These are phyloP conservation scores for Caprella mutica DNA, from an alignment of 2,888 invertebrate genomes.

Conservation along the genomic window DNA sequence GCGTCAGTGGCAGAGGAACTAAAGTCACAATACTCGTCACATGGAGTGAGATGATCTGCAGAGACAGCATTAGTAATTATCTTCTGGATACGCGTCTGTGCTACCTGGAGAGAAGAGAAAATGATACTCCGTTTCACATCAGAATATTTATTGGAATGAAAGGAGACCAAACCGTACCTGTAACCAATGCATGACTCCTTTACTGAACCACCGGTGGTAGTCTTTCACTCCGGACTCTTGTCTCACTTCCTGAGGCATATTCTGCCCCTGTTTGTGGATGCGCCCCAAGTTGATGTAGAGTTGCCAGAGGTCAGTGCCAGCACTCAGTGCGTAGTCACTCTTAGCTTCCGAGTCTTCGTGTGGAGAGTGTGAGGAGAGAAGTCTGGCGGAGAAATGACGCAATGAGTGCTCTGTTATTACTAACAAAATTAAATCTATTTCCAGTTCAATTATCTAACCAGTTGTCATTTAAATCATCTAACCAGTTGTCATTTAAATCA, in stretches of 20 bases:
- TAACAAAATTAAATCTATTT: no score
- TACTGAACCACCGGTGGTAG: constrained; percentile 32
- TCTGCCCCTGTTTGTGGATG: constrained; percentile 14
- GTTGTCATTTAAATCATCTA: no score
- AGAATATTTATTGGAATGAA: no score
- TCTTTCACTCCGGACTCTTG: constrained; percentile 25
- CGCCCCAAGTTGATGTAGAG: constrained; percentile 26
- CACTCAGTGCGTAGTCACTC: constrained; percentile 18
- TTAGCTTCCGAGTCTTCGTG: background rate
- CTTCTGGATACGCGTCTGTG: constrained; percentile 9
- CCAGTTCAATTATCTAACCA: no score
- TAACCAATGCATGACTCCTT: constrained; percentile 31
- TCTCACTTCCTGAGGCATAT: constrained; percentile 15
- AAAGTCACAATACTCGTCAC: constrained; percentile 19
- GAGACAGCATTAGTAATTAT: constrained; percentile 29
- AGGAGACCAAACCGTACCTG: no score
- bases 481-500: no score
- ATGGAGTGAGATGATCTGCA: constrained; percentile 21
- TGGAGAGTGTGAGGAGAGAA: constrained; percentile 8
- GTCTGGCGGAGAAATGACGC: no score
- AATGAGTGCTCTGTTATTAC: no score
- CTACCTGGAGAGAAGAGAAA: no score
- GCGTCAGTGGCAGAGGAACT: constrained; percentile 30
- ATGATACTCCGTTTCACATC: no score
- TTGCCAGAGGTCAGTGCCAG: constrained; percentile 29